A percentile compares a stretch with the other conserved stretches of the same genome.
These are phyloP conservation scores for Erythrolamprus reginae DNA, from an alignment of 2,113 vertebrate genomes.

Conservation along the genomic window DNA sequence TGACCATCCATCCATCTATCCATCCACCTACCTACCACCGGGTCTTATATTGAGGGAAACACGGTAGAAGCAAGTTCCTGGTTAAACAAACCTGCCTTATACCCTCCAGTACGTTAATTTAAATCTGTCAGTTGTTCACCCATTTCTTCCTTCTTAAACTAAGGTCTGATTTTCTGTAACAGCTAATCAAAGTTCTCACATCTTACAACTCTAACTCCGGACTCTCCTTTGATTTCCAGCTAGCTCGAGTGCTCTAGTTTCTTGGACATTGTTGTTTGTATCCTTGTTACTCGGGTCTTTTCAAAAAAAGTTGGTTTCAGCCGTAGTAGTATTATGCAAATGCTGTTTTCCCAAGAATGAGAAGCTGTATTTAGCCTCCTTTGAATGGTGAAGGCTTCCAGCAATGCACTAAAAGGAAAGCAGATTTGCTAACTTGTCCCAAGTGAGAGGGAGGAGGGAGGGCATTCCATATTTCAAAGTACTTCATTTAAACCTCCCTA, in stretches of 20 bases:
- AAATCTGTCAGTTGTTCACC: neutral
- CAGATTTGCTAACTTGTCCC: neutral
- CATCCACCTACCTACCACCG: too few relatives aligned
- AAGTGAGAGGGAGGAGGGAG: neutral
- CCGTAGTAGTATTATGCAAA: neutral
- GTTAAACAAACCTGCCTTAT: neutral
- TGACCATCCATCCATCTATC: too few relatives aligned
- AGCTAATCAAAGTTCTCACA: neutral
- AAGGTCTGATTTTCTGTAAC: neutral
- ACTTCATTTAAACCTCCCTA: neutral
- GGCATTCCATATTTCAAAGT: neutral
- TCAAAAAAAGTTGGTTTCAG: neutral
- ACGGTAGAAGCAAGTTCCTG: neutral
- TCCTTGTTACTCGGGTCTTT: neutral
- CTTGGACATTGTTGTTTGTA: neutral
- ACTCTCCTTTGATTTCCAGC: neutral
- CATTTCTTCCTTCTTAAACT: neutral
- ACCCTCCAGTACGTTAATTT: neutral
- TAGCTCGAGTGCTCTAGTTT: neutral
- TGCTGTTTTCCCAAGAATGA: neutral
- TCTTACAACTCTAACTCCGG: neutral
- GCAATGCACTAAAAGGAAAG: neutral
- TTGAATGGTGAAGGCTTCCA: neutral
- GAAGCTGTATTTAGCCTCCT: neutral
- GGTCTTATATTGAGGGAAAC: too few relatives aligned